Percentiles rank a stretch among this genome's conserved stretches.
Conservation (phyloP, 2,797 vertebrate genomes). For the Anisognathus igniventris region DNA sequence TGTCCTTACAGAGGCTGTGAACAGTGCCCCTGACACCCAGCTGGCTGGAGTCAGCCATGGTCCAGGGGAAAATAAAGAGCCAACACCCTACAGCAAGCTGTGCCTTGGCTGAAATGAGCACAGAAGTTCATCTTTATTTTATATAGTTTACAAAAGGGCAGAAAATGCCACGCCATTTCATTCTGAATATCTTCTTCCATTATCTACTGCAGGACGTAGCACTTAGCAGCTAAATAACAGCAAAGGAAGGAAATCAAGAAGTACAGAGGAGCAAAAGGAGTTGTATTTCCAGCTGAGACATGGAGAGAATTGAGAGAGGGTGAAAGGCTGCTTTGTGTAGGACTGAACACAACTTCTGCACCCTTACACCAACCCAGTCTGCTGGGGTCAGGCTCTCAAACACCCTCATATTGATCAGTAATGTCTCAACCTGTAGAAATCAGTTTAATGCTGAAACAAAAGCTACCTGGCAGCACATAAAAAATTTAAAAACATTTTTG, state of each 20-base stretch:
- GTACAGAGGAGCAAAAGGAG: neutral
- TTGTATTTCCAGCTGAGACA: neutral
- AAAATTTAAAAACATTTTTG: neutral
- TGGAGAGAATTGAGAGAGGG: neutral
- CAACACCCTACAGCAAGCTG: neutral
- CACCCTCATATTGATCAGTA: neutral
- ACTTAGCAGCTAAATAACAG: slow-evolving; percentile 26
- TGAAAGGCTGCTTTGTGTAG: neutral
- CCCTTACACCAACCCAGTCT: neutral
- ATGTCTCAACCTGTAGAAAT: neutral
- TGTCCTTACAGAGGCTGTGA: neutral
- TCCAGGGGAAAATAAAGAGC: neutral
- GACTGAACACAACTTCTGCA: neutral
- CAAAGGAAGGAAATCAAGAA: slow-evolving; percentile 42
- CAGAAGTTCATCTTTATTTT: slow-evolving; percentile 32
- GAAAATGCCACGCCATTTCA: slow-evolving; percentile 29
- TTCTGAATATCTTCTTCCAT: neutral
- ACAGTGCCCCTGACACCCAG: neutral
- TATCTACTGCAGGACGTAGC: neutral
- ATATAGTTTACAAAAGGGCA: slow-evolving; percentile 37
- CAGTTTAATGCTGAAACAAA: neutral
- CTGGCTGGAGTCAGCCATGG: neutral
- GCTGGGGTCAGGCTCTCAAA: neutral
- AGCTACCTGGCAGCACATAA: neutral
- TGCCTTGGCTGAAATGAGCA: neutral